Base-by-base conservation (phyloP, 92 coral and sea anemone species). In the Chrysogorgia sp. region DNA sequence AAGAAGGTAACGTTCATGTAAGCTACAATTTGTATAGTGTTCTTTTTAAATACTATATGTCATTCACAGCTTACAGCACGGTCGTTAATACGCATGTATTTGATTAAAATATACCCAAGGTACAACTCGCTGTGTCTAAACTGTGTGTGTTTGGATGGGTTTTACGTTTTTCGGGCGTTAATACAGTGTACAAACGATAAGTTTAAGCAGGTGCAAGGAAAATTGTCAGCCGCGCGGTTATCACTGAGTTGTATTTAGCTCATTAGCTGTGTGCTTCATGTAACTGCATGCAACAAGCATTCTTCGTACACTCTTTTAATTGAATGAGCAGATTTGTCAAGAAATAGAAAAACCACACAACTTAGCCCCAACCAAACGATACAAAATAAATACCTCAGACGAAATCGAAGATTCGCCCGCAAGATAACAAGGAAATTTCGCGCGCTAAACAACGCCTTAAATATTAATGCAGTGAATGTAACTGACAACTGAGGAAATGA, bases 401-500 rank as follows among this genome's bases (percentile, higher is more conserved):
- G 55, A 28, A 67, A 67, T 40, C 3, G 2, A 35, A 69, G 76
- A 69, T 69, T 45, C 30, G 59, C 31, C 10, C 22, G 22, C 31
- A 22, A 40, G 34, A 34, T 49, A 59, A 59, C 32, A 21, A 17
- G 53, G 2, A 67, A 40, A 24, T 43, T 69, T 57, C 26, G 19
- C 40, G 35, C 40, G 33, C 59, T 45, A 45, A 31, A 69, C 19
- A 6, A 24, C 60, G 30, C 25, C 7, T 31, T 37, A 28, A 24
- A 45, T 58, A 69, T 45, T 69, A 45, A 69, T 69, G 76, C 59
- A 69, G 59, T 28, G 34, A 1, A 26, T 1, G 15, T 21, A 47
- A 17, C 30, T 49, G 56, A 45, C 29, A 69, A 69, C 15, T 47
- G 17, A 47, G 53, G 53, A 47, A 47, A 47, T 47, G 53, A 45